These are phyloP conservation scores for Simalia tracyae DNA, from an alignment of 2,797 vertebrate species.

Conservation along the genomic window DNA sequence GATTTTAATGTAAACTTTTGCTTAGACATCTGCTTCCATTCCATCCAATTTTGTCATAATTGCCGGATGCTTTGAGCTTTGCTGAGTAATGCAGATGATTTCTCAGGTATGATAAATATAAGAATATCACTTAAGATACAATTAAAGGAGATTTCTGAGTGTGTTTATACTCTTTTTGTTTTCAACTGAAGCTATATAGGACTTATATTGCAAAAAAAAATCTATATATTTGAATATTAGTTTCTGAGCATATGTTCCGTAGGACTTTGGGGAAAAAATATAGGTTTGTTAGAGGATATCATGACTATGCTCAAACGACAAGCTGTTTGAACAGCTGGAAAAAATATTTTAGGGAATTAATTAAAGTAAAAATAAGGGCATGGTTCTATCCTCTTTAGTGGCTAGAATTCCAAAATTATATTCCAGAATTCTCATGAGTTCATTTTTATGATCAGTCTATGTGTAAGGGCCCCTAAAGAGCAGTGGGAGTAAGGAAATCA, in stretches of 20 bases:
- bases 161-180: neutral
- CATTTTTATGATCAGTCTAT: neutral
- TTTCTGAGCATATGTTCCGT: neutral
- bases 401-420: no score
- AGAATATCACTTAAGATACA: neutral
- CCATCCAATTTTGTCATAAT: slow-evolving; percentile 24
- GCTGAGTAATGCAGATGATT: slow-evolving; percentile 28
- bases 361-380: neutral
- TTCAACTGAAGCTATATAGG: neutral
- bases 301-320: neutral
- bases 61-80: slow-evolving; percentile 46
- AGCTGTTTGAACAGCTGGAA: neutral
- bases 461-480: neutral
- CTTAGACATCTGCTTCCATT: neutral
- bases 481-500: neutral
- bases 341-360: neutral
- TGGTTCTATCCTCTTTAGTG: neutral
- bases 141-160: neutral
- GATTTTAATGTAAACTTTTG: neutral
- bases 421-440: no score
- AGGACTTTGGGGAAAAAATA: neutral
- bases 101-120: neutral
- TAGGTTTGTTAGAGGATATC: neutral
- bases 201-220: neutral
- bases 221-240: neutral